These are phyloP conservation scores for Cossypha polioptera DNA, from an alignment of 2,797 vertebrate genomes.

Conservation along the genomic window DNA sequence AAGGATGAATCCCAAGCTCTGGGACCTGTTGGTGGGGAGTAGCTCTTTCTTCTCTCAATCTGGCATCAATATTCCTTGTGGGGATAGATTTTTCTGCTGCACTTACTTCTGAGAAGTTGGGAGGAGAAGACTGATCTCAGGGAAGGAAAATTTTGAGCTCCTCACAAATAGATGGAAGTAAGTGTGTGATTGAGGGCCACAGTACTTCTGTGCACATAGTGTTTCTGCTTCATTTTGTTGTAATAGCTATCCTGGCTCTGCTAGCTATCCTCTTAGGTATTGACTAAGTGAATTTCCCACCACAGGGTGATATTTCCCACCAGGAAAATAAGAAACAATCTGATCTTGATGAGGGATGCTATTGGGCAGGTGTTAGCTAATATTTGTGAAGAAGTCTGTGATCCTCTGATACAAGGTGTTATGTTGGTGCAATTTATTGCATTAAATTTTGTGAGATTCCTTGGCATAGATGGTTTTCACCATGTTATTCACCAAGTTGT, in stretches of 20 bases:
- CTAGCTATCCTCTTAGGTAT: background rate
- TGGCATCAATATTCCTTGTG: background rate
- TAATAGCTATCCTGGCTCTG: background rate
- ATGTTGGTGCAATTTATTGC: slow-evolving; percentile 24
- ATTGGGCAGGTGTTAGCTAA: slow-evolving; percentile 11
- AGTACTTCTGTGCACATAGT: background rate
- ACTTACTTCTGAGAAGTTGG: background rate
- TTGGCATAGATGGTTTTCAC: slow-evolving; percentile 36
- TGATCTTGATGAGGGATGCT: background rate
- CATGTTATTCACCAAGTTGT: slow-evolving; percentile 23
- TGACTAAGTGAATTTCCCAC: background rate
- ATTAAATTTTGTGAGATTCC: slow-evolving; percentile 33
- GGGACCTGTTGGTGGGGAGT: background rate
- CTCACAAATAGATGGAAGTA: background rate
- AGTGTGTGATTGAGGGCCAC: background rate
- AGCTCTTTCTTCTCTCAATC: background rate
- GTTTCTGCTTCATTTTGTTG: background rate
- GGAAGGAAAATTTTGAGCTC: background rate
- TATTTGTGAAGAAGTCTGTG: slow-evolving; percentile 45
- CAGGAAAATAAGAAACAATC: background rate
- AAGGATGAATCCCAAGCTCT: background rate
- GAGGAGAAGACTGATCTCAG: background rate
- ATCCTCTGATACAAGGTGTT: slow-evolving; percentile 42
- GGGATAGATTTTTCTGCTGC: background rate
- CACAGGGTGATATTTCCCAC: background rate